Evolutionary conservation across 2,888 invertebrate genomes (phyloP), one percentile per base, ranked within the genome.

Genomic region (Chrysolina americana): DNA sequence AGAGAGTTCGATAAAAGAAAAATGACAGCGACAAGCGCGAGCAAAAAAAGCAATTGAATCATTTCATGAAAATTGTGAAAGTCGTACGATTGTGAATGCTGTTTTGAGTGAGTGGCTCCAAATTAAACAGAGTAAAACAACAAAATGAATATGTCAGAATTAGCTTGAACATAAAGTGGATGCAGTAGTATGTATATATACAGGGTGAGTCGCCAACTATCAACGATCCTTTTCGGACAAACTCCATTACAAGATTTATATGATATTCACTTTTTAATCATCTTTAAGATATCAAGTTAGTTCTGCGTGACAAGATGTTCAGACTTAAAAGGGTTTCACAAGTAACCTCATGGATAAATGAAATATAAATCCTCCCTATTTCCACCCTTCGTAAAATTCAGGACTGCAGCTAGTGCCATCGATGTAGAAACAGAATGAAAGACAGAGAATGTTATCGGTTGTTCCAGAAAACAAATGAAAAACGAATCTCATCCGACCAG

Each of bases 391-490:
- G 19, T 53, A 53, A 21, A 19, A 19, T 53, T 53, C 4, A 21
- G 11, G 17, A 19, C 11, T 8, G 44, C 44, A 44, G 11, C 21
- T 53, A 11, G 53, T 19, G 21, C 11, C 21, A 19, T 53, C 19
- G 21, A 53, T 19, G 3, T 53, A 53, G 21, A 21, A 53, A 21
- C 21, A 21, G 53, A 53, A 53, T 21, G 53, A 53, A 53, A 53
- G 53, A 53, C 21, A 21, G 19, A 53, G 53, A 53, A 53, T 53
- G 53, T 53, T 53, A 53, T 53, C 21, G 53, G 17, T 19, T 21
- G 53, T 53, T 53, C 53, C 53, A 53, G 53, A 11, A 53, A 53
- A 53, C 53, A 21, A 53, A 53, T 53, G 19, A 53, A 50, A 53
- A 53, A 53, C 53, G 9, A 9, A 53, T 53, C 21, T 53, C 21